Evolutionary conservation across 2,113 vertebrate species (phyloP), one percentile per base, ranked within the genome.

Genomic region (Heteronetta atricapilla): DNA sequence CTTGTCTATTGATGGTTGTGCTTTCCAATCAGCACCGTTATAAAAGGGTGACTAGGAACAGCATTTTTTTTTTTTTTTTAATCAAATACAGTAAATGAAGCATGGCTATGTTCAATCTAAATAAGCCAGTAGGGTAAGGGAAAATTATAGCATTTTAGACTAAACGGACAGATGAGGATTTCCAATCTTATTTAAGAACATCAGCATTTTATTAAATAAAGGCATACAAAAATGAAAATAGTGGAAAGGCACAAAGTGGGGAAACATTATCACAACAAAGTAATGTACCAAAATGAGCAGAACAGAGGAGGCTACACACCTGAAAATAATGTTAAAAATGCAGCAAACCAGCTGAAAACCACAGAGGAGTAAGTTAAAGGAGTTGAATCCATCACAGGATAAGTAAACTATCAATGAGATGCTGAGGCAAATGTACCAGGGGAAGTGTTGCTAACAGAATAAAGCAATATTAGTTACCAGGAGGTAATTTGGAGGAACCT

Each of bases 361-460:
- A 28, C 33, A 58, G 38, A 42, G 5, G 4, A 8, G 8, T 31
- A 62, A 0, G 0, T 56, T 73, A 86, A 55, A 44, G 34, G 46
- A 50, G 22, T 20, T 52, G 23, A 44, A 62, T 34, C 34, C 34
- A 14, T 62, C 19, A 25, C 2, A 34, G 22, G 11, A 62, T 38
- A 78, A 73, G n/a, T 3, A 8, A 77, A 66, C 13, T 2, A 26
- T 13, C 31, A 55, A 15, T 1, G 2, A 26, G 58, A 66, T 0
- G 3, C n/a, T 48, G 18, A 25, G 58, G 7, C 25, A 70, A 80
- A 55, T 9, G 1, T 53, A 59, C 53, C 44, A 53, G 58, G 11
- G 7, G 46, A 66, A 66, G 42, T 17, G 64, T 7, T 53, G 44
- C 42, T 76, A 46, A 46, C 8, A 76, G 33, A 53, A 59, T 21